Evolutionary conservation across 2,113 vertebrate genomes (phyloP).

Genomic region (Nipponia nippon): DNA sequence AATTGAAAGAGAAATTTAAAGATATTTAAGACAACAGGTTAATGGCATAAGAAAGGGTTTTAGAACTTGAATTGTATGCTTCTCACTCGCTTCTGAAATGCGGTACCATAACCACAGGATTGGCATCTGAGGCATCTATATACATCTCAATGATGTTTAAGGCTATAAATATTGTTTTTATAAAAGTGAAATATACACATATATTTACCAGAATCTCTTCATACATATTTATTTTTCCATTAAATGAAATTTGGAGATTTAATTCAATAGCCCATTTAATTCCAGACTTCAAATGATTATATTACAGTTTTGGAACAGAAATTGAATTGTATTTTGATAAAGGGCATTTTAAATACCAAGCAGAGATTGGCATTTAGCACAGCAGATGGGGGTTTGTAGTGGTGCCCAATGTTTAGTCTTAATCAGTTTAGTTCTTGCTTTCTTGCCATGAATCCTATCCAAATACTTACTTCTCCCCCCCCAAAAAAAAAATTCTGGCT

Average conservation of each 20-base stretch:
- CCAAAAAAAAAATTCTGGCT: neutral
- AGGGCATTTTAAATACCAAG: conserved; percentile 60
- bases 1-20: neutral
- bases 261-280: conserved; percentile 14
- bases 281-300: neutral
- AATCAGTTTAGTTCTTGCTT: conserved; percentile 55
- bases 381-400: conserved; percentile 54
- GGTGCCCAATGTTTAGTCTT: conserved; percentile 57
- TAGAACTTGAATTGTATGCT: neutral
- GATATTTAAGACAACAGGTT: neutral
- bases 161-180: neutral
- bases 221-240: neutral
- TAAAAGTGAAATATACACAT: neutral
- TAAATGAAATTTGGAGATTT: neutral
- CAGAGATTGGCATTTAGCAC: conserved; percentile 54
- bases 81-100: neutral
- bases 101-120: neutral
- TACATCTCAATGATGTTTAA: neutral
- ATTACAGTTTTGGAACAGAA: conserved; percentile 39
- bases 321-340: conserved; percentile 58
- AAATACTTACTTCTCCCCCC: neutral
- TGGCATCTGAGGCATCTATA: neutral
- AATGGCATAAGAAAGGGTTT: neutral
- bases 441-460: conserved; percentile 18
- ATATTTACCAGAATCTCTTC: neutral